A percentile compares a stretch with the other conserved stretches of the same genome.
Evolutionary conservation across 1,140 invertebrate genomes (phyloP).

Genomic region (Hirudo medicinalis): DNA sequence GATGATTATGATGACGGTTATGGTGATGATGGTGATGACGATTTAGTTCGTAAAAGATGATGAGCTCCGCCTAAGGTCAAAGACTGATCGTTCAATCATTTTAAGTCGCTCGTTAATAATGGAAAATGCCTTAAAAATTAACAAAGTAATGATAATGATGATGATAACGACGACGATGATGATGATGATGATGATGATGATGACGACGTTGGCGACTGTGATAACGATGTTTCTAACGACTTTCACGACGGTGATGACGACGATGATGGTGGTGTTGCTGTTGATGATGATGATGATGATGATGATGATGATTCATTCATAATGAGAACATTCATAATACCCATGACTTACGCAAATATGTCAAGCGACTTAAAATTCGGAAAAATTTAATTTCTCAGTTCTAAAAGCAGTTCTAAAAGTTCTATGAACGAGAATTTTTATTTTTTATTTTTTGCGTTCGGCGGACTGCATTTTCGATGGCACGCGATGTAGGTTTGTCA

Average conservation of each 20-base stretch:
- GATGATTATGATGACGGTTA: background rate
- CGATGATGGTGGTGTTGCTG: background rate
- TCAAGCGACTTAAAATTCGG: too few relatives aligned
- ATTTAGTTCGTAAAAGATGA: background rate
- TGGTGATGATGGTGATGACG: background rate
- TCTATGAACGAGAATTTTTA: too few relatives aligned
- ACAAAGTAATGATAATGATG: background rate
- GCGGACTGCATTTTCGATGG: too few relatives aligned
- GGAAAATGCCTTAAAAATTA: background rate
- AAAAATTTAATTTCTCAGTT: too few relatives aligned
- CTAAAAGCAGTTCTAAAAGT: too few relatives aligned
- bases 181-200: slow-evolving; percentile 6
- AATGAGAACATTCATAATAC: too few relatives aligned
- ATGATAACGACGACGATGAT: background rate
- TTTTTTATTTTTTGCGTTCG: too few relatives aligned
- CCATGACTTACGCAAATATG: too few relatives aligned
- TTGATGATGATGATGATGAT: background rate
- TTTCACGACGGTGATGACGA: background rate
- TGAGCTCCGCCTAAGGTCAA: background rate
- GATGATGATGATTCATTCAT: too few relatives aligned
- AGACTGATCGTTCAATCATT: background rate
- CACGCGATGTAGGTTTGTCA: too few relatives aligned
- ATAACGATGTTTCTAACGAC: background rate
- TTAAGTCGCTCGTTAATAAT: background rate
- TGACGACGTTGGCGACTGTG: background rate